Percentiles rank a stretch among this genome's conserved stretches.
Conservation (phyloP, 2,113 vertebrate species). For the Pluvialis apricaria region DNA sequence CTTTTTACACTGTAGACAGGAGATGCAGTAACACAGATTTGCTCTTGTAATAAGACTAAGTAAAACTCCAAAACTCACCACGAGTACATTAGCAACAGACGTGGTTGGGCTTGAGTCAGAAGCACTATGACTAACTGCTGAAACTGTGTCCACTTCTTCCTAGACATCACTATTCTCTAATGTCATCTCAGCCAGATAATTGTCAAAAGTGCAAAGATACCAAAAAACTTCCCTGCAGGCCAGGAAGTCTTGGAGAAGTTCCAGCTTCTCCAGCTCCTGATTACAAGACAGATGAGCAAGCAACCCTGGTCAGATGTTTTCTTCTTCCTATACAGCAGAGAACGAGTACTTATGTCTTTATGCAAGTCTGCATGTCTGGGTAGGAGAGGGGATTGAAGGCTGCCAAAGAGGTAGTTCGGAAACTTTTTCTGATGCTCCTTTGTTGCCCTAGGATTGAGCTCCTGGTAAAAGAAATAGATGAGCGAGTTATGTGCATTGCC, state of each 20-base stretch:
- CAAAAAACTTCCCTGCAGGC: not conserved
- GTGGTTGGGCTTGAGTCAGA: not conserved
- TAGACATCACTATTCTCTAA: not conserved
- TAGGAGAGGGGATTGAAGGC: not conserved
- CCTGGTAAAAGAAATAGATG: not conserved
- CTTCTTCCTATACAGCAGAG: not conserved
- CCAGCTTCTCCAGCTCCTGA: not conserved
- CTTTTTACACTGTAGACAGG: not conserved
- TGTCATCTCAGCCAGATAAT: not conserved
- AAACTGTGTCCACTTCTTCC: not conserved
- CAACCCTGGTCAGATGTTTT: not conserved
- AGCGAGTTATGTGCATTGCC: not conserved
- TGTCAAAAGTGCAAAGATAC: not conserved
- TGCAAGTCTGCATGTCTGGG: accelerated
- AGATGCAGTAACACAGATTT: not conserved
- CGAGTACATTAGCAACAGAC: not conserved
- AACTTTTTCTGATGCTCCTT: not conserved
- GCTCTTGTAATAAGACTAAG: not conserved
- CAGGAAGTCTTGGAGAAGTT: not conserved
- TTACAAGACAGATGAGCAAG: not conserved
- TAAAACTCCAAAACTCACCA: not conserved
- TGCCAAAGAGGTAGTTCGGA: not conserved
- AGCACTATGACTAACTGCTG: not conserved
- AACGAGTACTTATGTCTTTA: not conserved
- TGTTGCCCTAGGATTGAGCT: not conserved